Evolutionary conservation across 2,797 vertebrate species (phyloP), one percentile per base, ranked within the genome.

Genomic region (Poecilia wingei): DNA sequence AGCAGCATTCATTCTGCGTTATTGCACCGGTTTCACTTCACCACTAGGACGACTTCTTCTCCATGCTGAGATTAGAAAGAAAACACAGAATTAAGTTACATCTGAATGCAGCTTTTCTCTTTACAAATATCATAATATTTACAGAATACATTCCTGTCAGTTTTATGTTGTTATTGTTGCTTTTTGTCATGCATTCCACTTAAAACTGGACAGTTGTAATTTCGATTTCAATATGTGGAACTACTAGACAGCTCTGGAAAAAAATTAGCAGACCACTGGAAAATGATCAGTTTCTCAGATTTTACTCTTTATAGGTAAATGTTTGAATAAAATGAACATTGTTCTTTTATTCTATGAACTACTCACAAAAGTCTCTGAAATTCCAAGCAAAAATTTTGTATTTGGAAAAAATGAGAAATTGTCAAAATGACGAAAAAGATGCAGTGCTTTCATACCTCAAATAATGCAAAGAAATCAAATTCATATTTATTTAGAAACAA

Each of bases 21-120:
- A 77, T 51, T 80, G 71, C 73, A 73, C 76, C 16, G 33, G 33
- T 73, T 77, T 75, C 51, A 12, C 7, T 77, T 66, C 59, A 51
- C 66, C 82, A 87, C 80, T 93, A 92, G 61, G 93, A 92, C 41
- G 0, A 3, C 0, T 93, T 95, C 85, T 94, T 94, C 88, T 91
- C 91, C 84, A 95, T 73, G 69, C 94, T 95, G 90, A 82, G 92
- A 91, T 7, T 69, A 55, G 25, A 86, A 0, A 86, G 0, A 76
- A n/a, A 68, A 64, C 14, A 55, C 20, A 41, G 1, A 6, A 46
- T 31, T 0, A 3, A 66, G 18, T 39, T 22, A 25, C 9, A 41
- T 6, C 22, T 25, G 7, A 39, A 39, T 20, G 61, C 18, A 36
- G 36, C 0, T 41, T 41, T 25, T 25, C 39, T 6, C 64, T 25